Conservation (phyloP, 2,888 invertebrate genomes). For the Allacma fusca region DNA sequence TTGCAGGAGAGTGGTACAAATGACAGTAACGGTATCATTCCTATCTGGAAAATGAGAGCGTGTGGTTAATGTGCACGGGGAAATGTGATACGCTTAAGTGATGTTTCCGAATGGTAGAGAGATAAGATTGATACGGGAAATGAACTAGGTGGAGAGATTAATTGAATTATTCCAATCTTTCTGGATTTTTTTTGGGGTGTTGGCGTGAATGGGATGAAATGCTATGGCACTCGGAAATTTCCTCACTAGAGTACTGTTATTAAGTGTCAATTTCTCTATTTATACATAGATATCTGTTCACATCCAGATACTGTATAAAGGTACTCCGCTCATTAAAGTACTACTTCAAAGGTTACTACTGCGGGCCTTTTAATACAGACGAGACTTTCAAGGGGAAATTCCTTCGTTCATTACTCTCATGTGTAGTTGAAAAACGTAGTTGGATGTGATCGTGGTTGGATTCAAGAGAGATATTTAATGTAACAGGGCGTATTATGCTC, state of each 20-base stretch:
- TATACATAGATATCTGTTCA: too few species aligned
- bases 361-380: background rate
- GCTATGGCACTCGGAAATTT: background rate
- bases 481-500: too few species aligned
- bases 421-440: background rate
- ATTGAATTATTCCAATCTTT: constrained; percentile 39
- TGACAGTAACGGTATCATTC: background rate
- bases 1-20: background rate
- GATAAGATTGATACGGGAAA: constrained; percentile 29
- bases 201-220: constrained; percentile 3
- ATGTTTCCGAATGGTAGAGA: constrained; percentile 18
- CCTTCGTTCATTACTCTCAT: background rate
- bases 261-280: too few species aligned
- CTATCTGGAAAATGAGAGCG: background rate
- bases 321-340: too few species aligned
- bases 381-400: background rate
- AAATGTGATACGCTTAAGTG: background rate
- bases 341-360: background rate
- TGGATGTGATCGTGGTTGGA: background rate
- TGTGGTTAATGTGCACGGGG: background rate
- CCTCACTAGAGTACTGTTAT: too few species aligned
- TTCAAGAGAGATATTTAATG: too few species aligned
- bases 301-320: too few species aligned
- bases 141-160: constrained; percentile 41
- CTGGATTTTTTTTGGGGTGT: constrained; percentile 8